phyloP scores from a whole-genome alignment of 2,888 invertebrate genomes.

The Cryptocephalus moraei region DNA sequence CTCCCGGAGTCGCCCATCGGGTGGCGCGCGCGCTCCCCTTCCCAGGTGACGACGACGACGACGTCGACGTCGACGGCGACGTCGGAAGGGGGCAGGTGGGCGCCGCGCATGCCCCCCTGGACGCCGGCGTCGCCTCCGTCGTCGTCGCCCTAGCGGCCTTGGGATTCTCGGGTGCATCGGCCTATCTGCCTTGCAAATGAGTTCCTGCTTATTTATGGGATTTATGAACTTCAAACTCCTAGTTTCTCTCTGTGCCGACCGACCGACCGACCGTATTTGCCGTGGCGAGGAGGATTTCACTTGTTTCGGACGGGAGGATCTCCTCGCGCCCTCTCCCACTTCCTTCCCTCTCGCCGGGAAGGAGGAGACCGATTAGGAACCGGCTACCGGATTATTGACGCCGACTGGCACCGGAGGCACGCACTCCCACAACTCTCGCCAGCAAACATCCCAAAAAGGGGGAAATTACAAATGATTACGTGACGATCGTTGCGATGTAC shows the following conservation, averaged over 20 bases:
- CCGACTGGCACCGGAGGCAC: no score
- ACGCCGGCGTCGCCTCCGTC: background rate
- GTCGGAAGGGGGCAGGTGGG: conserved; percentile 11
- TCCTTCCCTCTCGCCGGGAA: no score
- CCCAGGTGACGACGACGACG: conserved; percentile 21
- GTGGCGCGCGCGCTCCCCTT: conserved; percentile 19
- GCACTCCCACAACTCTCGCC: no score
- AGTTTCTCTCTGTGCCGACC: background rate
- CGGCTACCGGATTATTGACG: no score
- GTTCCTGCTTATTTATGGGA: conserved; percentile 38
- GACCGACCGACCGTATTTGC: no score
- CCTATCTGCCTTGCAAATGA: conserved; percentile 40
- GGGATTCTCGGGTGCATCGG: conserved; percentile 33
- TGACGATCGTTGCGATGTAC: no score
- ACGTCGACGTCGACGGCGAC: conserved; percentile 3
- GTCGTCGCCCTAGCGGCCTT: conserved; percentile 27
- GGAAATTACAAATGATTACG: no score
- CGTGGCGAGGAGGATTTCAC: no score
- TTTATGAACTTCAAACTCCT: conserved; percentile 38
- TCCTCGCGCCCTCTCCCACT: no score
- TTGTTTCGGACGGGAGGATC: no score
- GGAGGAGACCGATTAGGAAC: no score
- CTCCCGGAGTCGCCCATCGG: conserved; percentile 12
- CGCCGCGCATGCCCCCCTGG: conserved; percentile 9
- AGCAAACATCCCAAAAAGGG: no score